phyloP scores from a whole-genome alignment of 2,113 vertebrate genomes.

The Origma solitaria region DNA sequence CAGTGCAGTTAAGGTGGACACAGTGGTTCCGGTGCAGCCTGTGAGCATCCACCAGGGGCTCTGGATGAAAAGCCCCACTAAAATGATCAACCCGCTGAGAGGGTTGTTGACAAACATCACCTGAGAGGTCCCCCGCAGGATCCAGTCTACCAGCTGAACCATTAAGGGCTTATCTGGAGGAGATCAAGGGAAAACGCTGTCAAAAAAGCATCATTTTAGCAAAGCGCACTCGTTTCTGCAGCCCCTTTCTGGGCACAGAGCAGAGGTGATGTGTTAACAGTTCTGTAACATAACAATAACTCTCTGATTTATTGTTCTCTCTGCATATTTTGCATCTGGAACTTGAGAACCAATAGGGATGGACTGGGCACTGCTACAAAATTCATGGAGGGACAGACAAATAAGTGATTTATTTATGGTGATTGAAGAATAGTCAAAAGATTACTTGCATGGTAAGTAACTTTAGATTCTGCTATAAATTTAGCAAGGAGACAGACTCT shows the following conservation, averaged over 20 bases:
- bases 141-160: constrained; percentile 89
- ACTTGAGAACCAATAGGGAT: neutral
- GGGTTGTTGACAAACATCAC: constrained; percentile 98
- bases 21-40: constrained; percentile 80
- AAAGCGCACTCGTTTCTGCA: neutral
- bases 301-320: neutral
- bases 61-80: constrained; percentile 87
- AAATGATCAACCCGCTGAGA: constrained; percentile 85
- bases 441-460: neutral
- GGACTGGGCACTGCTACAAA: neutral
- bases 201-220: neutral
- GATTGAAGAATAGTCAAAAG: neutral
- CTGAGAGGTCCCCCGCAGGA: constrained; percentile 88
- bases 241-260: neutral
- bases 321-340: neutral
- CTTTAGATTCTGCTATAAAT: neutral
- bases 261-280: neutral
- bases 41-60: constrained; percentile 92
- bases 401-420: neutral
- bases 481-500: neutral
- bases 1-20: constrained; percentile 86
- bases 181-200: neutral
- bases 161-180: constrained; percentile 81
- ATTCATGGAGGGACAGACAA: neutral
- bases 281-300: neutral